phyloP scores from a whole-genome alignment of 2,797 vertebrate genomes.

The Podarcis lilfordi region DNA sequence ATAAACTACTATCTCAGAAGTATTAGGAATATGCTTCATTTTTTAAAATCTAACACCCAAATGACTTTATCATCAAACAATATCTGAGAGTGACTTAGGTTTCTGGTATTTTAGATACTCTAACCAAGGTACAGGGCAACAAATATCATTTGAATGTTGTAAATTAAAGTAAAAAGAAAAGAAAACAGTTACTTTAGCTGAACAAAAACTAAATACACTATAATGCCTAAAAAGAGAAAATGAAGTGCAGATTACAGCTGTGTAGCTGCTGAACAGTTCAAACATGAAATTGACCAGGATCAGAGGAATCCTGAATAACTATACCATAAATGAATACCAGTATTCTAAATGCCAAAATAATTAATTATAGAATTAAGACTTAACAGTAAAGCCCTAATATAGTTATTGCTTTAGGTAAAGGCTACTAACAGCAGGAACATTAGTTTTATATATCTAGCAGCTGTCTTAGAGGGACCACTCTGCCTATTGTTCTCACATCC shows the following conservation, averaged over 20 bases:
- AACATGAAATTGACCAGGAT: neutral
- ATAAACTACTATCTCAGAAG: neutral
- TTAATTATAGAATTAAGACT: neutral
- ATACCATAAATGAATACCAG: neutral
- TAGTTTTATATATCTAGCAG: too few species aligned
- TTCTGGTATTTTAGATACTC: neutral
- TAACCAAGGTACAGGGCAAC: neutral
- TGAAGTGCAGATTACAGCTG: neutral
- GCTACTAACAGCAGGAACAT: neutral
- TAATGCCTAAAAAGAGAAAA: neutral
- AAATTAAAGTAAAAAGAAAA: too few species aligned
- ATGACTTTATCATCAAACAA: neutral
- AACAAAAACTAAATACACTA: neutral
- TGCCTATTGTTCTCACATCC: neutral
- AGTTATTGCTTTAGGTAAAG: neutral
- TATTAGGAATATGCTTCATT: neutral
- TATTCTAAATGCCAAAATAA: neutral
- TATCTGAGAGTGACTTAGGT: neutral
- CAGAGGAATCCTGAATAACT: neutral
- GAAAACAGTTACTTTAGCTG: neutral
- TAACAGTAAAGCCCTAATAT: neutral
- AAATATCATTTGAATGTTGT: neutral
- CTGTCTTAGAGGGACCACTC: neutral
- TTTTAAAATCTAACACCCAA: neutral
- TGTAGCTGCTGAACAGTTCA: neutral